Evolutionary conservation across 2,888 invertebrate species (phyloP).

Genomic region (Caenorhabditis imperialis): DNA sequence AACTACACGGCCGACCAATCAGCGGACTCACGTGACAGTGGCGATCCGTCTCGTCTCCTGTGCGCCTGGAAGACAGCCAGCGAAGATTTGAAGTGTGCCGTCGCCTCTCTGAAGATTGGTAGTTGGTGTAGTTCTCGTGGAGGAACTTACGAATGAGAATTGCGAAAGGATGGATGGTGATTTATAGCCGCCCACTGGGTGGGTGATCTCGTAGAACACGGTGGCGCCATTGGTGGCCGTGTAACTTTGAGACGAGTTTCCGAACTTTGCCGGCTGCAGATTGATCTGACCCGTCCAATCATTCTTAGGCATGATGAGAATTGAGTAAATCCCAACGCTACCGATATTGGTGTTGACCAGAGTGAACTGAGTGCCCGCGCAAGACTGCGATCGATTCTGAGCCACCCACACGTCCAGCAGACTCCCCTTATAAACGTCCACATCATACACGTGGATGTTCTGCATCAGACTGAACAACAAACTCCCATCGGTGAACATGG

Average conservation of each 20-base stretch:
- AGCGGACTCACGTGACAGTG: slow-evolving; percentile 20
- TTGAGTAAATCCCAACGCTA: not conserved
- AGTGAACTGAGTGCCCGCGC: slow-evolving; percentile 14
- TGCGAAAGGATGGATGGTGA: not conserved
- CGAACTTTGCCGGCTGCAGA: not conserved
- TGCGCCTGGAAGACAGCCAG: slow-evolving; percentile 18
- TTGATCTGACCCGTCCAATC: slow-evolving; percentile 5
- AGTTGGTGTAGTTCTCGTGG: not conserved
- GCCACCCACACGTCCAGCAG: slow-evolving; percentile 13
- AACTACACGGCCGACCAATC: not conserved
- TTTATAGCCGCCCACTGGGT: not conserved
- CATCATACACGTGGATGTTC: slow-evolving; percentile 17
- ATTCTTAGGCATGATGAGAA: not conserved
- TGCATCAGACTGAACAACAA: not conserved
- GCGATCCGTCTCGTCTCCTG: slow-evolving; percentile 14
- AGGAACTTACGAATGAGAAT: slow-evolving; percentile 16
- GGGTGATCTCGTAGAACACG: slow-evolving; percentile 15
- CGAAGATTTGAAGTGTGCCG: slow-evolving; percentile 11
- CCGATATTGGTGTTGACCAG: slow-evolving; percentile 4
- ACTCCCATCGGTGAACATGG: not conserved
- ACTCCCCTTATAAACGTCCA: slow-evolving; percentile 22
- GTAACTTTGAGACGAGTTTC: not conserved
- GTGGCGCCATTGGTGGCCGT: slow-evolving; percentile 28
- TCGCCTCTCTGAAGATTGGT: slow-evolving; percentile 28
- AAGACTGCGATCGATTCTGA: slow-evolving; percentile 1